A percentile compares a stretch with the other conserved stretches of the same genome.
phyloP scores from a whole-genome alignment of 2,113 vertebrate species.

The Macaca nemestrina region DNA sequence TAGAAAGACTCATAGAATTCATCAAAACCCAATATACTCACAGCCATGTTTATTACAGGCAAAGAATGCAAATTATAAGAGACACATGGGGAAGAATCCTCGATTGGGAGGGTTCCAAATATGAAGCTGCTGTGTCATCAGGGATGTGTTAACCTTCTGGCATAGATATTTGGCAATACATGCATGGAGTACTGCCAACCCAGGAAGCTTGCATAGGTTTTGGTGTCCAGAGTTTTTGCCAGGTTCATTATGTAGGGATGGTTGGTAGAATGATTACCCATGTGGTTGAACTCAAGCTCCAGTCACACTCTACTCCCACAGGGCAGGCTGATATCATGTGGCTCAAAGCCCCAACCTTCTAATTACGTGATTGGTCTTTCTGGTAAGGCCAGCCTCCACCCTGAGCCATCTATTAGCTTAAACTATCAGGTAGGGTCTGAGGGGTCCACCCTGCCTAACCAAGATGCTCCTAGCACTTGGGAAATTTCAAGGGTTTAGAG shows the following conservation, averaged over 20 bases:
- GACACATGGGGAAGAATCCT: neutral
- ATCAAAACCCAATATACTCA: neutral
- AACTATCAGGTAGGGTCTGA: neutral
- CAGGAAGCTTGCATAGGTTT: neutral
- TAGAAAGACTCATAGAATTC: neutral
- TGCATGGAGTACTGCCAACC: neutral
- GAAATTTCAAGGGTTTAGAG: conserved; percentile 25
- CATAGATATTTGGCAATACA: neutral
- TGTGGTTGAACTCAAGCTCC: neutral
- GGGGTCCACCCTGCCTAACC: neutral
- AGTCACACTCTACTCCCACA: neutral
- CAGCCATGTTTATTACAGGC: neutral
- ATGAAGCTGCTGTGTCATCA: neutral
- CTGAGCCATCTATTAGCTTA: conserved; percentile 10
- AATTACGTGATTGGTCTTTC: neutral
- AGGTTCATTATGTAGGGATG: neutral
- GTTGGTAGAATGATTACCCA: neutral
- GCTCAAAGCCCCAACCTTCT: neutral
- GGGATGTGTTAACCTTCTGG: neutral
- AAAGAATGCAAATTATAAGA: conserved; percentile 18
- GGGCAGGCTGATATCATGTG: neutral
- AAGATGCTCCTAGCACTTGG: neutral
- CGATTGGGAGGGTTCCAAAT: neutral
- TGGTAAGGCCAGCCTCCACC: neutral
- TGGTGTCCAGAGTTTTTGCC: neutral